phyloP scores from a whole-genome alignment of 1,140 invertebrate genomes.

The Drosophila willistoni region DNA sequence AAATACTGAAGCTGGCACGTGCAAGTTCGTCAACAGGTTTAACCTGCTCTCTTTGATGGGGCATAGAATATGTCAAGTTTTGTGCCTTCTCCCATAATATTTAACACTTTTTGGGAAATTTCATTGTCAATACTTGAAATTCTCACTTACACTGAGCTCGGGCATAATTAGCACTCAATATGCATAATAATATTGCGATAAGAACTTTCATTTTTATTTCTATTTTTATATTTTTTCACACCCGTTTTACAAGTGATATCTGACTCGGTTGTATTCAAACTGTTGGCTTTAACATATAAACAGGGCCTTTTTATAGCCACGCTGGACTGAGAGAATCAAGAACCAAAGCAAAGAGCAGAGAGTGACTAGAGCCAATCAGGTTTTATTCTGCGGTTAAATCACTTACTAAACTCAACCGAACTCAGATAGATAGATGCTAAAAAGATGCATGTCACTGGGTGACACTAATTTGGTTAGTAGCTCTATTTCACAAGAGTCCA shows the following conservation, averaged over 20 bases:
- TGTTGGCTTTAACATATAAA: background rate
- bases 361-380: background rate
- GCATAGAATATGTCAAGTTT: background rate
- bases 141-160: slow-evolving; percentile 45
- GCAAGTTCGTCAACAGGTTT: background rate
- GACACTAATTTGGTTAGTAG: slow-evolving; percentile 25
- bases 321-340: background rate
- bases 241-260: background rate
- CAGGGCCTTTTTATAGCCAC: background rate
- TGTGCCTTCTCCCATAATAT: background rate
- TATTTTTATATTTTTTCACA: background rate
- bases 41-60: background rate
- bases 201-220: slow-evolving; percentile 32
- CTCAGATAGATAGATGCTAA: background rate
- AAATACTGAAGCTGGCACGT: background rate
- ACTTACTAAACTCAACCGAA: slow-evolving; percentile 17
- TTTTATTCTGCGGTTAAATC: slow-evolving; percentile 38
- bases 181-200: slow-evolving; percentile 25
- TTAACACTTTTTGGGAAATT: background rate
- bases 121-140: background rate
- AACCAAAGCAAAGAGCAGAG: background rate
- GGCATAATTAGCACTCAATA: slow-evolving; percentile 33
- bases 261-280: background rate
- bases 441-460: slow-evolving; percentile 61
- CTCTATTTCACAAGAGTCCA: too few species aligned